phyloP scores from a whole-genome alignment of 2,797 vertebrate genomes.

The Sarcophilus harrisii region DNA sequence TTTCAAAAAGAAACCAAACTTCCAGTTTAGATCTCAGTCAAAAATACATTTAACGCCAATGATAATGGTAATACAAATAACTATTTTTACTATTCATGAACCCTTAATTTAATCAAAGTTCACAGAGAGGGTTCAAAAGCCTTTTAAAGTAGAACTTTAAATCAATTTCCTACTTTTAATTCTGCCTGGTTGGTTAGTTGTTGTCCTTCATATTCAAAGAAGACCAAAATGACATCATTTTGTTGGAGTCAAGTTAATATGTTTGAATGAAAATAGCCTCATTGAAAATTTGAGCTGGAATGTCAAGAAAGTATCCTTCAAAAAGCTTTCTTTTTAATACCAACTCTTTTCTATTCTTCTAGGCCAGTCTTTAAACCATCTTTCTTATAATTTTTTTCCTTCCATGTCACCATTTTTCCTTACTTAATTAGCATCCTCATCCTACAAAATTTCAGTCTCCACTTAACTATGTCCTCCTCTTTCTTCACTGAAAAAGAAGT shows the following conservation, averaged over 20 bases:
- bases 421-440: slow-evolving; percentile 3
- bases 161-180: not conserved
- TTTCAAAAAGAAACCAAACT: slow-evolving; percentile 40
- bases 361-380: not conserved
- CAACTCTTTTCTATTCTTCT: not conserved
- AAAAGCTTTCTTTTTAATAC: not conserved
- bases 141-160: not conserved
- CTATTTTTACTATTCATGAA: not conserved
- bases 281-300: not conserved
- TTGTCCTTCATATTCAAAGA: too few species aligned
- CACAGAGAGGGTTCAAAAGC: not conserved
- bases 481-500: not conserved
- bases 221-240: too few species aligned
- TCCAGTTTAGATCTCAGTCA: not conserved
- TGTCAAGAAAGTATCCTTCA: not conserved
- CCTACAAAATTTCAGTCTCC: not conserved
- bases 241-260: too few species aligned
- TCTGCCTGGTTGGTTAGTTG: too few species aligned
- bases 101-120: not conserved
- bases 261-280: too few species aligned
- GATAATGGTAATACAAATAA: not conserved
- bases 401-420: not conserved
- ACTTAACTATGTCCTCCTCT: slow-evolving; percentile 7
- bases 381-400: slow-evolving; percentile 19
- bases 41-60: slow-evolving; percentile 25